A percentile compares a stretch with the other conserved stretches of the same genome.
Evolutionary conservation across 2,113 vertebrate species (phyloP).

Genomic region (Hippopotamus amphibius): DNA sequence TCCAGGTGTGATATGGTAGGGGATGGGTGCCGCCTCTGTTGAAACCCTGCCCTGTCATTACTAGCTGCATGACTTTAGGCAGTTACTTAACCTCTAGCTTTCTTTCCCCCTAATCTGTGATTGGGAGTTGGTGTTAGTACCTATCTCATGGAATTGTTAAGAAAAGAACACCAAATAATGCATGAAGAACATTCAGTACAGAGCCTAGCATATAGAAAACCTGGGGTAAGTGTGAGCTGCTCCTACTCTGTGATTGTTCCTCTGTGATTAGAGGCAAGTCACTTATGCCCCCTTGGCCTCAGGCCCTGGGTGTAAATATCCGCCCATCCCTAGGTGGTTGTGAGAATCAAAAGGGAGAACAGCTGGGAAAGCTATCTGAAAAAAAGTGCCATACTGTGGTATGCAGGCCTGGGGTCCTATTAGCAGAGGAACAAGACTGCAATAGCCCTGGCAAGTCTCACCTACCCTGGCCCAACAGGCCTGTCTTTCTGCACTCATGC

Average conservation of each 20-base stretch:
- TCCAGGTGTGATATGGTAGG: fast-evolving
- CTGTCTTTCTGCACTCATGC: neutral
- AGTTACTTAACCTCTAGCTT: neutral
- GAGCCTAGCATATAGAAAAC: neutral
- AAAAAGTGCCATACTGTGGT: neutral
- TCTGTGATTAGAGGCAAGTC: neutral
- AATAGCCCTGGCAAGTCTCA: neutral
- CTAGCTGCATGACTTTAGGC: neutral
- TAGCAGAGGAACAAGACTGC: neutral
- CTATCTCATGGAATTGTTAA: neutral
- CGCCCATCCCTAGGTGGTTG: neutral
- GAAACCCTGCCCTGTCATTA: neutral
- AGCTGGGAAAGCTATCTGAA: neutral
- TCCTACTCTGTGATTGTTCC: no score
- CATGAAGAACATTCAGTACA: neutral
- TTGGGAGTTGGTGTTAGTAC: neutral
- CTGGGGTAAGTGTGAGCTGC: neutral
- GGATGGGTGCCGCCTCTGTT: fast-evolving
- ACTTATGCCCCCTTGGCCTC: neutral
- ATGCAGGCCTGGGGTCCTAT: neutral
- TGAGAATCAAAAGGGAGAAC: neutral
- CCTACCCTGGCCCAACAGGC: fast-evolving
- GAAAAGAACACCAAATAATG: neutral
- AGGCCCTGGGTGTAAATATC: neutral
- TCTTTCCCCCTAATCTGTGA: neutral